Conservation (phyloP, 2,113 vertebrate species). For the Dipodomys spectabilis region DNA sequence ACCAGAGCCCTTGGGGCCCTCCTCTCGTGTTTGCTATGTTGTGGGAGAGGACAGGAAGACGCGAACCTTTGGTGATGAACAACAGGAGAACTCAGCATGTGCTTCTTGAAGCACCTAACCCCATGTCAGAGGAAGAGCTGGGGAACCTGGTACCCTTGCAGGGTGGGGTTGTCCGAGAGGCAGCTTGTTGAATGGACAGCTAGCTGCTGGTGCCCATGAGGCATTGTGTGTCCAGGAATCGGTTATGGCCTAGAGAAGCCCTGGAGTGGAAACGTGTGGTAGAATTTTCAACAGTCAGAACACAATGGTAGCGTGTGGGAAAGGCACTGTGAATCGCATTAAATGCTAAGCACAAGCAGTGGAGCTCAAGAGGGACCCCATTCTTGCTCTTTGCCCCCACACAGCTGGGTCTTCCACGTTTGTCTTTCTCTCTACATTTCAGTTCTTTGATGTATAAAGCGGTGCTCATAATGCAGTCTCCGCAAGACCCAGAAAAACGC, state of each 20-base stretch:
- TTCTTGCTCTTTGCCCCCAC: neutral
- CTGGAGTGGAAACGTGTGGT: neutral
- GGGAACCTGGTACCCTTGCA: neutral
- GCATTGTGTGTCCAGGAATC: neutral
- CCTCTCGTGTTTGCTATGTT: neutral
- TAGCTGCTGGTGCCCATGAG: neutral
- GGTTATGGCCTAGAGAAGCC: neutral
- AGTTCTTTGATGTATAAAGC: neutral
- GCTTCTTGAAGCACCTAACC: neutral
- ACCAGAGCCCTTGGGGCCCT: fast-evolving
- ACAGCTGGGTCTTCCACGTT: neutral
- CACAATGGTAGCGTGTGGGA: neutral
- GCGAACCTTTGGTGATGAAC: fast-evolving
- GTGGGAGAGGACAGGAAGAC: neutral
- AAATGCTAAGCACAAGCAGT: neutral
- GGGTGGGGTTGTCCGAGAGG: no score
- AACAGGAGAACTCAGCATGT: fast-evolving
- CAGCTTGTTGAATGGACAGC: neutral
- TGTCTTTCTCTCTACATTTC: neutral
- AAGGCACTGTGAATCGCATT: neutral
- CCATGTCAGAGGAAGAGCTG: neutral
- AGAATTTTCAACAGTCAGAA: neutral
- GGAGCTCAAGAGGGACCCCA: neutral
- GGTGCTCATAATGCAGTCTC: neutral
- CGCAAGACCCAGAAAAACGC: neutral